Percentiles rank a stretch among this genome's conserved stretches.
Evolutionary conservation across 2,888 invertebrate genomes (phyloP).

Genomic region (Euplagia quadripunctaria): DNA sequence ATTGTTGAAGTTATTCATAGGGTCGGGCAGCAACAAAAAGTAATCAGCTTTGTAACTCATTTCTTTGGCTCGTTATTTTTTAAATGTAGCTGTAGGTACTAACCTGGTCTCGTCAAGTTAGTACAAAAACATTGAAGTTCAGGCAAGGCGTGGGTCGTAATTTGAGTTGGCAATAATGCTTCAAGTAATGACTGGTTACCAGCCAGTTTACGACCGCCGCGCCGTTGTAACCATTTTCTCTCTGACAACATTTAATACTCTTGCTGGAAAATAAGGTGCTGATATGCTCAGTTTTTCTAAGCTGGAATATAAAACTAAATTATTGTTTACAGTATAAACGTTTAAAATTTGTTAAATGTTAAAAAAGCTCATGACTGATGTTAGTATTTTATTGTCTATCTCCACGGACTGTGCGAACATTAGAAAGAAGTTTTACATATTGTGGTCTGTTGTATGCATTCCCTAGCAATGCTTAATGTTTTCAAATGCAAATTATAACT

Average conservation of each 20-base stretch:
- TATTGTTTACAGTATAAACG: too few species aligned
- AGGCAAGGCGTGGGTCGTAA: conserved; percentile 41
- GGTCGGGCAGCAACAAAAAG: too few species aligned
- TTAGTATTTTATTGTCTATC: too few species aligned
- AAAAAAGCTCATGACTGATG: too few species aligned
- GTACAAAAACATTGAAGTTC: conserved; percentile 41
- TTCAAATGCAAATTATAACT: conserved; percentile 44
- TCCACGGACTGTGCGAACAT: too few species aligned
- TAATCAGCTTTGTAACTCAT: background rate
- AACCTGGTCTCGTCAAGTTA: conserved; percentile 15
- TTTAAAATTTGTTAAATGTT: too few species aligned
- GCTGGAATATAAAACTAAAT: background rate
- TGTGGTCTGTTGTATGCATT: conserved; percentile 23
- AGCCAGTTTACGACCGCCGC: conserved; percentile 46
- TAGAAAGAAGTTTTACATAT: too few species aligned
- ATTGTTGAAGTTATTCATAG: too few species aligned
- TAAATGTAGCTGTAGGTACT: background rate
- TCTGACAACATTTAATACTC: conserved; percentile 39
- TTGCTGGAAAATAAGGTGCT: conserved; percentile 35
- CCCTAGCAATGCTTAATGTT: conserved; percentile 32
- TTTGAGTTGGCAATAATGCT: conserved; percentile 48
- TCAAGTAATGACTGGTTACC: conserved; percentile 48
- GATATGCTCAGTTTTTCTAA: conserved; percentile 22
- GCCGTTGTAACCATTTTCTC: conserved; percentile 41
- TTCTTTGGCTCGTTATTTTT: background rate